These are phyloP conservation scores for Myiothlypis chrysogaster DNA, from an alignment of 2,797 vertebrate species.

Conservation along the genomic window DNA sequence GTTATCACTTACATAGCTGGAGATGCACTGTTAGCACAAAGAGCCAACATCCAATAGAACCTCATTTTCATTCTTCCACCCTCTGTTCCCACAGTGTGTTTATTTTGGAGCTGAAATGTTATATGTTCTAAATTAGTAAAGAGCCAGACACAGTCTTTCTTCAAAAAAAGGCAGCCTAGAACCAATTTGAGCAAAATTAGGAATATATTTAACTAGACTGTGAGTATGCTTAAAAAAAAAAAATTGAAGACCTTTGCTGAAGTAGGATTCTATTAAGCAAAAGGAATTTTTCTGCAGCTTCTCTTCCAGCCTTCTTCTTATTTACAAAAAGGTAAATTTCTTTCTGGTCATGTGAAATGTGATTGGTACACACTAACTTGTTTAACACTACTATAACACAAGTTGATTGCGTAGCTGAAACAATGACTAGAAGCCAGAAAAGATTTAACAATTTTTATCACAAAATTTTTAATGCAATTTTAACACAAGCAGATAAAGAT, in stretches of 20 bases:
- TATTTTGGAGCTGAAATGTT: neutral
- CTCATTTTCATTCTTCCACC: neutral
- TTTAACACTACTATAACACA: neutral
- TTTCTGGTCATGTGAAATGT: neutral
- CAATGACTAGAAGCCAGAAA: neutral
- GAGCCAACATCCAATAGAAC: neutral
- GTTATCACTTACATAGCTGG: neutral
- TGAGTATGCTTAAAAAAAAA: neutral
- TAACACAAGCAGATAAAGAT: neutral
- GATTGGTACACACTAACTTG: neutral
- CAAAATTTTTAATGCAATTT: neutral
- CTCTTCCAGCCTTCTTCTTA: neutral
- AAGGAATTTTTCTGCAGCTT: neutral
- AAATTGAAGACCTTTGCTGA: neutral
- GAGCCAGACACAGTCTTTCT: neutral
- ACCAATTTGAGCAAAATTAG: neutral
- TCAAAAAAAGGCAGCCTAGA: neutral
- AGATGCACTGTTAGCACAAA: neutral
- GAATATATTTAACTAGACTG: neutral
- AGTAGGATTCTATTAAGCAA: neutral
- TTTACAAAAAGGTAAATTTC: neutral
- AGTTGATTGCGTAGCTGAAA: neutral
- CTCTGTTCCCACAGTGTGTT: neutral
- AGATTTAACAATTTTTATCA: neutral
- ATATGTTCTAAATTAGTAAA: neutral